Evolutionary conservation across 2,888 invertebrate species (phyloP).

Genomic region (Boloria euphrosyne): DNA sequence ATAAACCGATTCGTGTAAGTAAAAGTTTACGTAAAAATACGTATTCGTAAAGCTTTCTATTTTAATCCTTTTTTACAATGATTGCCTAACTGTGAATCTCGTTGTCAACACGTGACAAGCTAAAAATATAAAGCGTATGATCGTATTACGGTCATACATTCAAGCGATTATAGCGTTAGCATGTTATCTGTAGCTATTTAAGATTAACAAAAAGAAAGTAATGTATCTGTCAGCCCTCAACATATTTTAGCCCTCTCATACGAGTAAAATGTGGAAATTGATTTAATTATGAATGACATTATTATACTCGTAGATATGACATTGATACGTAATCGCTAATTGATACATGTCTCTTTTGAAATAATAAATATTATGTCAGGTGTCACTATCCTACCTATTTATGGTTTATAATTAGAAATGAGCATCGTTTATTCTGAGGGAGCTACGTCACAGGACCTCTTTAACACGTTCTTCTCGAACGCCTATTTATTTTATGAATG

Average conservation of each 20-base stretch:
- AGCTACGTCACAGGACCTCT: constrained; percentile 67
- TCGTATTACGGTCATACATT: background rate
- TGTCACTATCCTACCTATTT: constrained; percentile 14
- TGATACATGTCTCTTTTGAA: no score
- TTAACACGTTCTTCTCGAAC: constrained; percentile 38
- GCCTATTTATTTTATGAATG: constrained; percentile 30
- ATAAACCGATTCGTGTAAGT: no score
- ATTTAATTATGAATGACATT: no score
- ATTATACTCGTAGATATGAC: no score
- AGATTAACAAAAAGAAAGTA: background rate
- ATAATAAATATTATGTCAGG: background rate
- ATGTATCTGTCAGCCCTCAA: background rate
- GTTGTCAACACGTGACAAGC: constrained; percentile 18
- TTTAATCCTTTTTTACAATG: background rate
- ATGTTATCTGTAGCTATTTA: background rate
- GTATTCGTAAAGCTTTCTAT: no score
- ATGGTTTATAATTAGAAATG: constrained; percentile 67
- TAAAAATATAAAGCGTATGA: constrained; percentile 20
- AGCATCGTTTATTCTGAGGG: constrained; percentile 75
- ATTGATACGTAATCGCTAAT: no score
- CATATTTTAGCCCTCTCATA: no score
- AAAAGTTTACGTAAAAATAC: no score
- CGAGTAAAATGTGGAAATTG: no score
- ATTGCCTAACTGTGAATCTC: background rate
- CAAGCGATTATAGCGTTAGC: constrained; percentile 6